Conservation (phyloP, 2,888 invertebrate genomes). For the Ceraclea dissimilis region DNA sequence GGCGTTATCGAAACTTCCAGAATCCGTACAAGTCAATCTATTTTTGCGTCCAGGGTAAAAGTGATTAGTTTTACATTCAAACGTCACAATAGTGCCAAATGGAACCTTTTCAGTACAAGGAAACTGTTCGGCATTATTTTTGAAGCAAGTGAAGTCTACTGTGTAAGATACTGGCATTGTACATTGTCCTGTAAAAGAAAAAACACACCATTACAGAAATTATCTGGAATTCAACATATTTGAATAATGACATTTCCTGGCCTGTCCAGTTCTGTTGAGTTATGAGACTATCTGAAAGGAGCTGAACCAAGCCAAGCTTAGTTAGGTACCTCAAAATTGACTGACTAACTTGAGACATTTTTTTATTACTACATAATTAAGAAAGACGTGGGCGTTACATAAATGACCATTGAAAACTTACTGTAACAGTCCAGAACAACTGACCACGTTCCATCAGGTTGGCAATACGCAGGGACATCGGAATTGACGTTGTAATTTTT, state of each 20-base stretch:
- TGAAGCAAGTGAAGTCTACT: constrained; percentile 6
- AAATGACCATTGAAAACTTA: constrained; percentile 6
- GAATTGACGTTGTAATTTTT: neutral
- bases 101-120: neutral
- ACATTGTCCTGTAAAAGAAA: constrained; percentile 4
- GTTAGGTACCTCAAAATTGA: no score
- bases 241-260: no score
- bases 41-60: neutral
- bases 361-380: no score
- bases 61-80: constrained; percentile 6
- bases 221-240: no score
- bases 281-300: no score
- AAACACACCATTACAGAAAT: neutral
- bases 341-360: no score
- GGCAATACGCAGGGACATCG: neutral
- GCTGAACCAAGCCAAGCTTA: no score
- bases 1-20: constrained; percentile 10
- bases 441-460: neutral
- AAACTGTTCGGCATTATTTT: neutral
- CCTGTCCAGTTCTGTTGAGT: no score
- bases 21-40: constrained; percentile 7
- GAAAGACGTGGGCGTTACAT: no score
- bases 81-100: neutral
- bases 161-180: neutral
- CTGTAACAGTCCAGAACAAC: constrained; percentile 1